Evolutionary conservation across 2,797 vertebrate genomes (phyloP), one percentile per base, ranked within the genome.

Genomic region (Crocodylus rhombifer): DNA sequence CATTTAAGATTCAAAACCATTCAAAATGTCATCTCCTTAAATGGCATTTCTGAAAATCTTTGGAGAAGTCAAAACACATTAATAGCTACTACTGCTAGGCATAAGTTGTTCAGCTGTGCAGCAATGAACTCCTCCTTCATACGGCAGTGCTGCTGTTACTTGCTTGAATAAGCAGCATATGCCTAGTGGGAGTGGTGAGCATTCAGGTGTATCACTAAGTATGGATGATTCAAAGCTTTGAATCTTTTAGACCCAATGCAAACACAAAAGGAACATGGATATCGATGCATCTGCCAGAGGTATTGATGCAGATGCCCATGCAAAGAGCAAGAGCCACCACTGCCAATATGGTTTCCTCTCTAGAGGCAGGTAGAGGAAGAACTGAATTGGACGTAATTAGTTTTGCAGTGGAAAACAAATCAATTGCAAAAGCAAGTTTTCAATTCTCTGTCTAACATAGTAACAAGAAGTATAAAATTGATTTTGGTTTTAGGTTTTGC

Each of bases 341-440:
- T 81, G 93, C 95, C 94, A 96, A 95, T 67, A 95, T 7, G 87
- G 84, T 92, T 95, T 96, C 92, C 94, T 94, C 94, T 96, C 95
- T 51, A n/a, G 93, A 97, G 92, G 90, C 91, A 96, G 88, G 90
- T 60, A 90, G 86, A 94, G 92, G 92, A 95, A 96, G 96, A 95
- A 95, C 92, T 94, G 92, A 84, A 88, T 76, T 95, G 94, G 89
- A 95, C 86, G 64, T 95, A 97, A 97, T 97, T 97, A 96, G 96
- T 97, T 97, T 96, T 97, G 95, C 92, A 97, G 91, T 94, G 86
- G 94, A 95, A 97, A 97, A 96, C 93, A 97, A 97, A 97, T 97
- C 97, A 97, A 97, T 97, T 92, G 95, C 62, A 95, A 97, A 96
- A 97, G 94, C 95, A 96, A 96, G 96, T 96, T 96, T 97, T 96